Evolutionary conservation across 2,888 invertebrate species (phyloP), one percentile per base, ranked within the genome.

Genomic region (Papilio demoleus): DNA sequence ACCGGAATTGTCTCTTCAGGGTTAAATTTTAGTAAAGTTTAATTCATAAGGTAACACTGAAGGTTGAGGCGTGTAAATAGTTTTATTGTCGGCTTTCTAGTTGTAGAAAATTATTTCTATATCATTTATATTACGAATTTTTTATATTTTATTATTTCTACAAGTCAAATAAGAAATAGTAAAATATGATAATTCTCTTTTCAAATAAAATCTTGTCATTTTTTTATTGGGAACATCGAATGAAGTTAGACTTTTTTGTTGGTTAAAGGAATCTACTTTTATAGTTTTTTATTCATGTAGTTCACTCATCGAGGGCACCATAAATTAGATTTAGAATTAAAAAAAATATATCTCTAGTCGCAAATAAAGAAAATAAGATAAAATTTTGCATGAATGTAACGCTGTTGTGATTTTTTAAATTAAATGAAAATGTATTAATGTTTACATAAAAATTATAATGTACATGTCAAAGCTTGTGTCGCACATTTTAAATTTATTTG

Each of bases 1-100:
- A 85, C 84, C 82, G 91, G 91, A 91, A 91, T 91, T 91, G 91
- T 88, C 84, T 80, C 84, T 79, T 84, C 78, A 82, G 80, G 75
- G 76, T 75, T 71, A 70, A 73, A 75, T 76, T 75, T 83, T 79
- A 76, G 72, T 81, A 78, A 74, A 77, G 74, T 75, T 82, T 83
- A 80, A 77, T 72, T 72, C 72, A 68, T 70, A 80, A 77, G 72
- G 62, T 73, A 79, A 80, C 79, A 77, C 74, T 79, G 73, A 81
- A 76, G 76, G 72, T 78, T 77, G 31, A 87, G 83, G 87, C 87
- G 87, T 91, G 91, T 90, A 90, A 82, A 90, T 91, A 90, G 71
- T 82, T 82, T 83, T 76, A 80, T 77, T 77, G 76, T 83, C 77
- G 77, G 83, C 84, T 84, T 83, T 69, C 67, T 75, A 65, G 58